Conservation (phyloP, 2,797 vertebrate genomes). For the Decapterus maruadsi region DNA sequence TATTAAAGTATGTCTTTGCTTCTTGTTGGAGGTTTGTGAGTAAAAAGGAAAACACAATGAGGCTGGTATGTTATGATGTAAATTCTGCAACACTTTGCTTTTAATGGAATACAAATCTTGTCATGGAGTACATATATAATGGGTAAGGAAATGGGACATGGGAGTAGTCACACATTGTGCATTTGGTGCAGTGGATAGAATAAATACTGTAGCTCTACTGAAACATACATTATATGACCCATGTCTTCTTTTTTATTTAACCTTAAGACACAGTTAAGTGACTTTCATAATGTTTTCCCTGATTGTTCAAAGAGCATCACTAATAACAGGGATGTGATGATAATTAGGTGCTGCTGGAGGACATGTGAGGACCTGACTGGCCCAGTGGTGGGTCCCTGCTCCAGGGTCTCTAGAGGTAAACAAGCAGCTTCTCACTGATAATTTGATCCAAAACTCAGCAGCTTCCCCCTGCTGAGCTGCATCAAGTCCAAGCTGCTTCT, state of each 20-base stretch:
- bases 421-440: slow-evolving; percentile 43
- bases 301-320: slow-evolving; percentile 29
- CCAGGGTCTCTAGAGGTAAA: slow-evolving; percentile 61
- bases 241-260: slow-evolving; percentile 60
- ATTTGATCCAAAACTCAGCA: slow-evolving; percentile 54
- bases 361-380: slow-evolving; percentile 78
- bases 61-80: slow-evolving; percentile 74
- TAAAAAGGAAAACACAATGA: slow-evolving; percentile 59
- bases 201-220: slow-evolving; percentile 81
- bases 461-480: slow-evolving; percentile 55
- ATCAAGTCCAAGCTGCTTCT: slow-evolving; percentile 41
- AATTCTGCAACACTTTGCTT: slow-evolving; percentile 74
- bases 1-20: slow-evolving; percentile 83
- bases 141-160: slow-evolving; percentile 47
- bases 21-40: slow-evolving; percentile 76
- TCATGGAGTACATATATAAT: slow-evolving; percentile 69
- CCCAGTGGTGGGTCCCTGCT: slow-evolving; percentile 68
- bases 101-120: slow-evolving; percentile 74
- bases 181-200: slow-evolving; percentile 84
- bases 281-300: slow-evolving; percentile 45
- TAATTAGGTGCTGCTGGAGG: slow-evolving; percentile 60
- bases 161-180: slow-evolving; percentile 76
- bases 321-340: slow-evolving; percentile 43
- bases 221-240: slow-evolving; percentile 69
- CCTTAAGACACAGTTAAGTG: slow-evolving; percentile 14